Evolutionary conservation across 2,888 invertebrate genomes (phyloP).

Genomic region (Ptychoptera albimana): DNA sequence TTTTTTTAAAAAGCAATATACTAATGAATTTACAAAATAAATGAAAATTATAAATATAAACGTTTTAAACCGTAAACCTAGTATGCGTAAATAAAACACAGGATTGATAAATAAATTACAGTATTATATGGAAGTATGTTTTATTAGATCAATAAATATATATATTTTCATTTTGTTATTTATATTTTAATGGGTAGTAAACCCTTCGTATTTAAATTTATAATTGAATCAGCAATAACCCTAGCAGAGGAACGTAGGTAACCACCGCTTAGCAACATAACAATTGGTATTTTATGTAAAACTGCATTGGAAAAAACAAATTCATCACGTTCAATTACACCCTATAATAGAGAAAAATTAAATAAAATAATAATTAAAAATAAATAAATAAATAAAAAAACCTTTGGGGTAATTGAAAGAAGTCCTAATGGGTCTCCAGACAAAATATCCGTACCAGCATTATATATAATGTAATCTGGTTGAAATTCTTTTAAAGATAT

Average conservation of each 20-base stretch:
- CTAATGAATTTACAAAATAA: too few species aligned
- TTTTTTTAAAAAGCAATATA: neutral
- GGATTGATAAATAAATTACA: too few species aligned
- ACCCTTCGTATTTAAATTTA: conserved; percentile 50
- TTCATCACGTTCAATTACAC: conserved; percentile 72
- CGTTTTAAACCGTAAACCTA: too few species aligned
- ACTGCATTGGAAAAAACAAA: conserved; percentile 60
- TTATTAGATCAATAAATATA: neutral
- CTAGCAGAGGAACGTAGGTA: conserved; percentile 61
- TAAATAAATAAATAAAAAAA: conserved; percentile 21
- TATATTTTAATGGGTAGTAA: conserved; percentile 28
- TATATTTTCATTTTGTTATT: too few species aligned
- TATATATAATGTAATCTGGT: conserved; percentile 75
- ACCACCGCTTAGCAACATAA: conserved; percentile 81
- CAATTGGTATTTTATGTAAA: conserved; percentile 49
- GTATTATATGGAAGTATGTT: too few species aligned
- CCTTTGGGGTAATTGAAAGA: conserved; percentile 50
- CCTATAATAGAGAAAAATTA: conserved; percentile 34
- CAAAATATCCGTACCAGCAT: conserved; percentile 82
- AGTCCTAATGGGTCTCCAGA: conserved; percentile 62
- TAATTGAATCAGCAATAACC: conserved; percentile 72
- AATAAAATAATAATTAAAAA: neutral
- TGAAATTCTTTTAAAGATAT: conserved; percentile 51
- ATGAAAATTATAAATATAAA: too few species aligned
- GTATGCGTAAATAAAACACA: too few species aligned